Evolutionary conservation across 2,888 invertebrate genomes (phyloP).

Genomic region (Dasysyrphus tricinctus): DNA sequence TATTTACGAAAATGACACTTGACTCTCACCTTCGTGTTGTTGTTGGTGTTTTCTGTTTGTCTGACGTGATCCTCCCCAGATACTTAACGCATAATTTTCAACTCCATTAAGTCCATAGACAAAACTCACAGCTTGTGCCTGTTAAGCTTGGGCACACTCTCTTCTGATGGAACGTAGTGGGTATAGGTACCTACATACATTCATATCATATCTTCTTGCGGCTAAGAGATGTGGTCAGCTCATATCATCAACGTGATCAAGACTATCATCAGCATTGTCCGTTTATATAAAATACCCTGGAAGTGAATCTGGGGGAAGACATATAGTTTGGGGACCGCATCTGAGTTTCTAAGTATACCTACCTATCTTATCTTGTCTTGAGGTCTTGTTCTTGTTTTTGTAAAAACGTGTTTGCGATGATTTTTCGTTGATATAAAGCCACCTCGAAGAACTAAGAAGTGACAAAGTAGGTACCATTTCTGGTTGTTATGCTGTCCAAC

Average conservation of each 20-base stretch:
- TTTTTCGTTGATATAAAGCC: conserved; percentile 42
- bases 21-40: conserved; percentile 76
- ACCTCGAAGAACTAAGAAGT: conserved; percentile 34
- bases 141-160: background rate
- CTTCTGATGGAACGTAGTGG: conserved; percentile 18
- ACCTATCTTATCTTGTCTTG: conserved; percentile 46
- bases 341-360: conserved; percentile 4
- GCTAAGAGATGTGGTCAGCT: conserved; percentile 45
- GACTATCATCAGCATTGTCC: conserved; percentile 53
- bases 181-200: too few species aligned
- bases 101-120: conserved; percentile 59
- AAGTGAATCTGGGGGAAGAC: conserved; percentile 27
- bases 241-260: conserved; percentile 55
- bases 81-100: conserved; percentile 72
- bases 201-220: conserved; percentile 22
- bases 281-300: conserved; percentile 5
- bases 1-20: conserved; percentile 78
- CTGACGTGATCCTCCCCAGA: conserved; percentile 50
- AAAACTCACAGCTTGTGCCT: conserved; percentile 14
- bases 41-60: conserved; percentile 54
- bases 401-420: conserved; percentile 50
- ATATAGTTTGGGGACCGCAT: conserved; percentile 24
- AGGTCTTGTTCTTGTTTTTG: conserved; percentile 41
- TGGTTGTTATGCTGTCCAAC: conserved; percentile 38
- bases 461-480: conserved; percentile 31